Percentiles rank a stretch among this genome's conserved stretches.
Evolutionary conservation across 2,888 invertebrate species (phyloP).

Genomic region (Drosophila antonietae): DNA sequence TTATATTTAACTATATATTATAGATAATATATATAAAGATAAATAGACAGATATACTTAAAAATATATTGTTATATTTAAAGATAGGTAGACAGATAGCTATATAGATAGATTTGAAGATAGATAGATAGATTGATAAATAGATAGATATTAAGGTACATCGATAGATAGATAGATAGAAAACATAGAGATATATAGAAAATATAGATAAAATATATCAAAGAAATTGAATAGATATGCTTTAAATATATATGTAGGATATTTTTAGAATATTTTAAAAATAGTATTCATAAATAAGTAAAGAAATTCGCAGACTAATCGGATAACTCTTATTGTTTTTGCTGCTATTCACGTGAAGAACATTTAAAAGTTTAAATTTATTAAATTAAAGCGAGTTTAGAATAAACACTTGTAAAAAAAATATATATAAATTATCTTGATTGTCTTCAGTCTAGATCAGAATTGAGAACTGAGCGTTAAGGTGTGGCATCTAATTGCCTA

Average conservation of each 20-base stretch:
- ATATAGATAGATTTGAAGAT: background rate
- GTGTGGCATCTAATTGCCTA: constrained; percentile 6
- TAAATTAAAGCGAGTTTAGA: background rate
- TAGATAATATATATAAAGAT: background rate
- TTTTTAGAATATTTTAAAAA: background rate
- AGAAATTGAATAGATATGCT: background rate
- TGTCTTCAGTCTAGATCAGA: constrained; percentile 4
- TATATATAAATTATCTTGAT: background rate
- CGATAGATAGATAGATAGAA: background rate
- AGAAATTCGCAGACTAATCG: no score
- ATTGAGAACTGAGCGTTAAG: constrained; percentile 1
- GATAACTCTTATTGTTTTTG: background rate
- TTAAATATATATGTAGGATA: background rate
- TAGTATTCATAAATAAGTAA: background rate
- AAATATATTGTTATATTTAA: background rate
- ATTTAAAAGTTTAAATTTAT: background rate
- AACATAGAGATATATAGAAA: background rate
- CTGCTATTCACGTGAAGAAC: background rate
- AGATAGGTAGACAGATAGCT: background rate
- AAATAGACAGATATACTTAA: no score
- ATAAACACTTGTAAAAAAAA: background rate
- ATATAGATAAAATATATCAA: background rate
- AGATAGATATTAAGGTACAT: background rate
- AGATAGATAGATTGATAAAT: background rate
- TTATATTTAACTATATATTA: background rate